Conservation (phyloP, 2,797 vertebrate genomes). For the Pterois miles region DNA sequence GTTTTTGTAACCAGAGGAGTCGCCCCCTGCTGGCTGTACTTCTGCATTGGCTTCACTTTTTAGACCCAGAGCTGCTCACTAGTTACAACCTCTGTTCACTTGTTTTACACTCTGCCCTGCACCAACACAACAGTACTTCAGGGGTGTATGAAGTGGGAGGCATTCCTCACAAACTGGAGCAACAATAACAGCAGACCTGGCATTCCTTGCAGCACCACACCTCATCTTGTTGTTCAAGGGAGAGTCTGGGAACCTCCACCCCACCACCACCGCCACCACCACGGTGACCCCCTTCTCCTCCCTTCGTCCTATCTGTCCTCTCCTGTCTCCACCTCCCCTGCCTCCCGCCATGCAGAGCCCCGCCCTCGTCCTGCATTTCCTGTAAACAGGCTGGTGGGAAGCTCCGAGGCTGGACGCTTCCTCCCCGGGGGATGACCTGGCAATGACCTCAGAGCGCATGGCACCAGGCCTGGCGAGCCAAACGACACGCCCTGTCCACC, state of each 20-base stretch:
- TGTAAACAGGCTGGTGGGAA: constrained; percentile 90
- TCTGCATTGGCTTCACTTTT: too few species aligned
- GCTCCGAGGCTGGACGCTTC: constrained; percentile 85
- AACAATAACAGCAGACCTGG: constrained; percentile 70
- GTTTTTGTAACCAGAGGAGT: too few species aligned
- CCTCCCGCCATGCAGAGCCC: constrained; percentile 57
- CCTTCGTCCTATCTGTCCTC: constrained; percentile 57
- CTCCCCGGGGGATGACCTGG: constrained; percentile 90
- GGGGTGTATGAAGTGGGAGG: background rate
- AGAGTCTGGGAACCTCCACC: constrained; percentile 71
- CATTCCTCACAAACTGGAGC: constrained; percentile 30
- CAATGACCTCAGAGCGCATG: constrained; percentile 85
- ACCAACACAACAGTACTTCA: background rate
- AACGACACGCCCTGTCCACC: constrained; percentile 72
- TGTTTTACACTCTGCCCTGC: background rate
- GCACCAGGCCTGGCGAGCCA: constrained; percentile 80
- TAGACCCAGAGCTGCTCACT: too few species aligned
- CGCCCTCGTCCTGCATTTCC: constrained; percentile 92
- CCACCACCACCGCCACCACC: background rate
- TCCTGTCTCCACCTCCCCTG: constrained; percentile 66
- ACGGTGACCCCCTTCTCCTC: constrained; percentile 50
- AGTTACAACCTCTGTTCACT: background rate
- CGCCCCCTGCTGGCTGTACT: too few species aligned
- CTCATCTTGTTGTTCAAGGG: constrained; percentile 77
- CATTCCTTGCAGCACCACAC: constrained; percentile 77